A percentile compares a stretch with the other conserved stretches of the same genome.
Evolutionary conservation across 2,113 vertebrate genomes (phyloP).

Genomic region (Camelus bactrianus): DNA sequence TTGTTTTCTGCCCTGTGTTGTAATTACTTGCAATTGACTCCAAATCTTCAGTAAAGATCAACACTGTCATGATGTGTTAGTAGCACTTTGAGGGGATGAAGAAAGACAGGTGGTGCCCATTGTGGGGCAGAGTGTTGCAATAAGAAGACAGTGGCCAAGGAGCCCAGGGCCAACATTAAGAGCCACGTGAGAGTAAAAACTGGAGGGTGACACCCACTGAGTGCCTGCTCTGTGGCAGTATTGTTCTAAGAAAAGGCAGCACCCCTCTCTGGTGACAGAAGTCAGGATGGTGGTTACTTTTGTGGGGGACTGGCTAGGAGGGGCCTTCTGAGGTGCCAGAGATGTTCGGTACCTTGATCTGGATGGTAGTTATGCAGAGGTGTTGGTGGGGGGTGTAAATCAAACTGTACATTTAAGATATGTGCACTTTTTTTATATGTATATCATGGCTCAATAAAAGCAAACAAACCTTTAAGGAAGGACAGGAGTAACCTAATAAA

Average conservation of each 20-base stretch:
- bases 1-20: neutral
- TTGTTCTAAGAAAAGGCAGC: neutral
- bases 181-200: accelerated
- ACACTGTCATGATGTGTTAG: neutral
- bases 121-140: neutral
- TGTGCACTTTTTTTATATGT: neutral
- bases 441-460: neutral
- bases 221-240: too few species aligned
- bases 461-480: neutral
- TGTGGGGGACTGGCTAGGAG: neutral
- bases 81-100: neutral
- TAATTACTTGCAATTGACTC: neutral
- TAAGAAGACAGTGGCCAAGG: neutral
- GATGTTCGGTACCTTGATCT: neutral
- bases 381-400: neutral
- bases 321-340: neutral
- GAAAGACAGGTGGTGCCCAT: neutral
- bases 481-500: neutral
- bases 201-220: too few species aligned
- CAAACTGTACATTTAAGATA: neutral
- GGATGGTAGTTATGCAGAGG: neutral
- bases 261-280: neutral
- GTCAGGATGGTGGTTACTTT: neutral
- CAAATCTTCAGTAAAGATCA: neutral
- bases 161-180: neutral